Conservation (phyloP, 2,797 vertebrate species). For the Lemur catta region DNA sequence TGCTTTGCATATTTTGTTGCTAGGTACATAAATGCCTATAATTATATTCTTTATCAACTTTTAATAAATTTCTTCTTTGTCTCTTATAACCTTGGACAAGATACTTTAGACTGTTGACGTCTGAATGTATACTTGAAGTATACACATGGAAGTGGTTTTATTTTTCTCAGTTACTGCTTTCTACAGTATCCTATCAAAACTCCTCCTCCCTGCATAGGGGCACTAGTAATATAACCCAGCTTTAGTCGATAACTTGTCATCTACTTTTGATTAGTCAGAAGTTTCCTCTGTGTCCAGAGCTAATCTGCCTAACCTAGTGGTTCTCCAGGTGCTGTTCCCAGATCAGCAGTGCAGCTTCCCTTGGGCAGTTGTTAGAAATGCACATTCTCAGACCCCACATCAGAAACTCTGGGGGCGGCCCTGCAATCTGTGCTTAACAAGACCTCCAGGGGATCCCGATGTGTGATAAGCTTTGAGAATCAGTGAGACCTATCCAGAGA, state of each 20-base stretch:
- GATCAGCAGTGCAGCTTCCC: neutral
- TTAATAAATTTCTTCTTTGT: neutral
- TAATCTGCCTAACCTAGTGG: neutral
- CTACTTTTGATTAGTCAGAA: neutral
- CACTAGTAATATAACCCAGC: no score
- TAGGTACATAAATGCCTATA: neutral
- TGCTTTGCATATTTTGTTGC: neutral
- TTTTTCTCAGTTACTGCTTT: neutral
- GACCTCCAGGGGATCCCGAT: neutral
- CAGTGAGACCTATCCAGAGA: neutral
- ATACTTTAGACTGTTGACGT: neutral
- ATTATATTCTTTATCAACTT: neutral
- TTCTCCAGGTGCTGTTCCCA: neutral
- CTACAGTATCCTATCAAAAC: neutral
- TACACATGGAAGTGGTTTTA: neutral
- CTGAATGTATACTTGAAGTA: neutral
- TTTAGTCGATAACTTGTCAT: neutral
- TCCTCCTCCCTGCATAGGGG: neutral
- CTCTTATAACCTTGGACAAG: neutral
- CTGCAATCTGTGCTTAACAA: neutral
- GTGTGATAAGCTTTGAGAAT: neutral
- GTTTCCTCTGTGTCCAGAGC: neutral
- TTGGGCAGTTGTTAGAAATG: neutral
- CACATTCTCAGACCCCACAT: neutral
- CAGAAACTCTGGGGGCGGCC: neutral